These are phyloP conservation scores for Shargacucullia verbasci DNA, from an alignment of 2,888 invertebrate species.

Conservation along the genomic window DNA sequence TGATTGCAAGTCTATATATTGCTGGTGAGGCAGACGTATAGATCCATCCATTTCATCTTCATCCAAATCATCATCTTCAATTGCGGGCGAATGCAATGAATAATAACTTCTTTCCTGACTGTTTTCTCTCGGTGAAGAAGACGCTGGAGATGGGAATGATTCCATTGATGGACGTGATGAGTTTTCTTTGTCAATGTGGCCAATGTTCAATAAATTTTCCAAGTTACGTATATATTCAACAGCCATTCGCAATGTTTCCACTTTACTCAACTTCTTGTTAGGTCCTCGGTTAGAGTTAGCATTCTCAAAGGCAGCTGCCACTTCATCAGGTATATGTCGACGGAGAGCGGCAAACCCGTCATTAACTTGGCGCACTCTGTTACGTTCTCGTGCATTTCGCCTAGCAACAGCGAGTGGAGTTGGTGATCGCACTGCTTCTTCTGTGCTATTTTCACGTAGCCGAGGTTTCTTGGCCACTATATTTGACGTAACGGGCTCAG, in stretches of 20 bases:
- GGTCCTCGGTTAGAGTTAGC: constrained; percentile 91
- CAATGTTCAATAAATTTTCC: constrained; percentile 92
- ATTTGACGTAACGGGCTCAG: constrained; percentile 73
- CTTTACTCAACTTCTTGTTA: constrained; percentile 95
- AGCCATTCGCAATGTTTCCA: constrained; percentile 96
- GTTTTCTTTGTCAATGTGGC: constrained; percentile 88
- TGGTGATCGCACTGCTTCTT: constrained; percentile 86
- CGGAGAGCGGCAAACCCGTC: constrained; percentile 96
- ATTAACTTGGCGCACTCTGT: constrained; percentile 97
- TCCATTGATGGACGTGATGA: constrained; percentile 78
- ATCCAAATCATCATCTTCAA: constrained; percentile 83
- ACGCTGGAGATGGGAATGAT: constrained; percentile 86
- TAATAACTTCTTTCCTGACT: constrained; percentile 87
- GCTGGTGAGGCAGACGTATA: constrained; percentile 85
- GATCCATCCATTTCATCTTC: constrained; percentile 84
- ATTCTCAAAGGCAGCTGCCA: constrained; percentile 91
- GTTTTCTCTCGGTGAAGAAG: constrained; percentile 85
- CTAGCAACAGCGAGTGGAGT: constrained; percentile 95
- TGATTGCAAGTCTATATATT: constrained; percentile 89
- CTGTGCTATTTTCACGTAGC: constrained; percentile 82
- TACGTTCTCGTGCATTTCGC: constrained; percentile 97
- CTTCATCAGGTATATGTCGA: constrained; percentile 95
- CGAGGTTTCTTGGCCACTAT: constrained; percentile 76
- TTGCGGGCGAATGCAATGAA: constrained; percentile 80
- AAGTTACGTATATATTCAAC: constrained; percentile 96